phyloP scores from a whole-genome alignment of 2,797 vertebrate genomes.

The Dryobates pubescens region DNA sequence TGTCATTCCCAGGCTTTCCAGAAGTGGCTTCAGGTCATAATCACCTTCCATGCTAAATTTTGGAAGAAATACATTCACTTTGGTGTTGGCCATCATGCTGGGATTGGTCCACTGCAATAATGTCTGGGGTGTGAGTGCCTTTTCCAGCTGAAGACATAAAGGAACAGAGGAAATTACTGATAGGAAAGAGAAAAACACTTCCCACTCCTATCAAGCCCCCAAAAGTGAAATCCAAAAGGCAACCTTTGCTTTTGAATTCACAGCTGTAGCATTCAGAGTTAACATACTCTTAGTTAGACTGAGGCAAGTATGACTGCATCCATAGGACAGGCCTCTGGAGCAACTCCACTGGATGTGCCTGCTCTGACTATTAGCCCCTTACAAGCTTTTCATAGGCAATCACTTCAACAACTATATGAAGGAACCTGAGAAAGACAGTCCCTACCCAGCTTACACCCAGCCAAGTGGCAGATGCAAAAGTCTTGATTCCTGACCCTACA shows the following conservation, averaged over 20 bases:
- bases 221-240: not conserved
- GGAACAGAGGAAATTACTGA: not conserved
- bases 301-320: not conserved
- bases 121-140: conserved; percentile 75
- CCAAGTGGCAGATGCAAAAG: not conserved
- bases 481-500: not conserved
- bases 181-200: not conserved
- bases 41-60: conserved; percentile 79
- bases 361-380: not conserved
- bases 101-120: conserved; percentile 81
- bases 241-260: not conserved
- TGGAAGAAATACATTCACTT: conserved; percentile 82
- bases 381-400: not conserved
- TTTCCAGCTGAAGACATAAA: conserved; percentile 78
- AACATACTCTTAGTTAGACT: not conserved
- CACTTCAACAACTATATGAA: not conserved
- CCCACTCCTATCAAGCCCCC: not conserved
- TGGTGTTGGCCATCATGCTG: conserved; percentile 82
- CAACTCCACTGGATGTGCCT: not conserved
- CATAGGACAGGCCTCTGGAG: not conserved
- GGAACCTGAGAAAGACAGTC: not conserved
- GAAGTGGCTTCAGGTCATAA: conserved; percentile 73
- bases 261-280: not conserved
- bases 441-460: not conserved
- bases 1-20: conserved; percentile 80